These are phyloP conservation scores for Parapristionchus giblindavisi DNA, from an alignment of 2,888 invertebrate species.

Conservation along the genomic window DNA sequence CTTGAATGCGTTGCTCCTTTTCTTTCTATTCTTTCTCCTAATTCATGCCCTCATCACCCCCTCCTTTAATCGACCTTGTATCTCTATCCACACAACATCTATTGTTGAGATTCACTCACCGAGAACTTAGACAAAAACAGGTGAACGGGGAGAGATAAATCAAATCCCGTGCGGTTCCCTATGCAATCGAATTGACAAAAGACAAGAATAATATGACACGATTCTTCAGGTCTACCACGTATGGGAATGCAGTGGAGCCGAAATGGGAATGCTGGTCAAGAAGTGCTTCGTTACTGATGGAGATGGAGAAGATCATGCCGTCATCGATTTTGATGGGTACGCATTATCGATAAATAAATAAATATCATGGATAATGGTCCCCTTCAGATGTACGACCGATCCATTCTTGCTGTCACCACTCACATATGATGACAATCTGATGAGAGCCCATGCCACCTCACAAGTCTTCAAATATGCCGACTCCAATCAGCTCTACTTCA, in stretches of 20 bases:
- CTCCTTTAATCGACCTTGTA: too few species aligned
- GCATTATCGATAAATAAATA: not conserved
- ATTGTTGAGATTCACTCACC: too few species aligned
- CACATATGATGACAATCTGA: conserved; percentile 60
- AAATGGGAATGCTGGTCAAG: conserved; percentile 69
- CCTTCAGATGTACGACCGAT: conserved; percentile 62
- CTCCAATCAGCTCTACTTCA: conserved; percentile 68
- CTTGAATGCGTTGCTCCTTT: too few species aligned
- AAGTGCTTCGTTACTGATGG: conserved; percentile 68
- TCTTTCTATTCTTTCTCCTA: too few species aligned
- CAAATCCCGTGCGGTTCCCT: not conserved
- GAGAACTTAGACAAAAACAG: too few species aligned
- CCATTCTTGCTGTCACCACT: conserved; percentile 61
- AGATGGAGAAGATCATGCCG: conserved; percentile 63
- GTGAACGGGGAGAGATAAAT: conserved; percentile 26
- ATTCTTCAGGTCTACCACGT: conserved; percentile 36
- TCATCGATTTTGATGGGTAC: conserved; percentile 38
- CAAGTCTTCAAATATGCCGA: conserved; percentile 69
- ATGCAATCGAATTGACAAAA: not conserved
- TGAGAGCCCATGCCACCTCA: conserved; percentile 65
- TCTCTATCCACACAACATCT: too few species aligned
- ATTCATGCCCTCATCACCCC: too few species aligned
- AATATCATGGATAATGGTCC: not conserved
- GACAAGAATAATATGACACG: not conserved
- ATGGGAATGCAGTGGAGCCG: conserved; percentile 62